phyloP scores from a whole-genome alignment of 2,888 invertebrate species.

The Tricholauxania praeusta region DNA sequence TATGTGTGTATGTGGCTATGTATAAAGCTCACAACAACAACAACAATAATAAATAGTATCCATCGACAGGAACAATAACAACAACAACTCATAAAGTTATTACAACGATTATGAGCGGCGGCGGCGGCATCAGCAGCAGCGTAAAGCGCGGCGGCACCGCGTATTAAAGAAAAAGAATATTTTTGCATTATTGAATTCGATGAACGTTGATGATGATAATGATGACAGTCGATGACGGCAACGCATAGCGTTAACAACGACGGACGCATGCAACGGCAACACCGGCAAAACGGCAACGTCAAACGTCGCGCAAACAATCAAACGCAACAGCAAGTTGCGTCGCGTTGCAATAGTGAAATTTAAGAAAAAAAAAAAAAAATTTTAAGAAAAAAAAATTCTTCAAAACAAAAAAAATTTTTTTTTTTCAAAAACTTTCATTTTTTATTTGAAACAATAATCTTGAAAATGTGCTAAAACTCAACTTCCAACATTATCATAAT shows the following conservation, averaged over 20 bases:
- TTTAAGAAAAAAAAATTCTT: constrained; percentile 26
- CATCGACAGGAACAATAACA: neutral
- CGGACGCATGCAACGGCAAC: neutral
- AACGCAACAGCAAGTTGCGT: constrained; percentile 1
- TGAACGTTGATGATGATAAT: constrained; percentile 47
- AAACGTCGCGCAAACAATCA: neutral
- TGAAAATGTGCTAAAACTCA: no score
- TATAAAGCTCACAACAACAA: constrained; percentile 10
- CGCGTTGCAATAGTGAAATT: constrained; percentile 34
- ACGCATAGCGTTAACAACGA: constrained; percentile 55
- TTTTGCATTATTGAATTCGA: constrained; percentile 1
- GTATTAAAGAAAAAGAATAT: no score
- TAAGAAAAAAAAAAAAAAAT: constrained; percentile 28
- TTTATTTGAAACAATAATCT: no score
- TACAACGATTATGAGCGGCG: constrained; percentile 35
- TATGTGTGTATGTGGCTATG: neutral
- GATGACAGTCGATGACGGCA: constrained; percentile 59
- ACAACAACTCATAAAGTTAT: constrained; percentile 30
- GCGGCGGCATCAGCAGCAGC: constrained; percentile 24
- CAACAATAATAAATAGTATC: constrained; percentile 21
- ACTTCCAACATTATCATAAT: no score
- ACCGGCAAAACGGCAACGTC: neutral
- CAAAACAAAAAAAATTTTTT: constrained; percentile 1
- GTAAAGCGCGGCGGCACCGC: neutral
- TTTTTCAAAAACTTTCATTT: constrained; percentile 10